Conservation (phyloP, 2,113 vertebrate species). For the Podarcis raffonei region DNA sequence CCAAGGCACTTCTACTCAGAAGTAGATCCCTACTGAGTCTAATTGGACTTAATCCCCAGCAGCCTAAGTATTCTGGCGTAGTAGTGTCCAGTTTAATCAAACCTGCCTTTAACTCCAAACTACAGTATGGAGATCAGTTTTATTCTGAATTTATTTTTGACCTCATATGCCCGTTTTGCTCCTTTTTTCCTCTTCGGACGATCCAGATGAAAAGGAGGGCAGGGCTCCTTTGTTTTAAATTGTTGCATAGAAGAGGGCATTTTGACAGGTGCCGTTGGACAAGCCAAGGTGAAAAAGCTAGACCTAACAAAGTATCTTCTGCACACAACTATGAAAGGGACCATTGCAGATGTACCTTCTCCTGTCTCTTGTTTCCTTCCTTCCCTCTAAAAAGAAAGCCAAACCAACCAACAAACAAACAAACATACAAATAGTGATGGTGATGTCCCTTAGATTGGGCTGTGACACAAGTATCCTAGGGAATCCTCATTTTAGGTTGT, state of each 20-base stretch:
- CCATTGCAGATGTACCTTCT: not conserved
- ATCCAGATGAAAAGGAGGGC: not conserved
- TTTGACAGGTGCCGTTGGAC: not conserved
- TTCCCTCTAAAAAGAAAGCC: not conserved
- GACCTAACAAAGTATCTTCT: not conserved
- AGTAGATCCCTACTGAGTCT: not conserved
- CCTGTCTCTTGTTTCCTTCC: not conserved
- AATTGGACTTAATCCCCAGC: not conserved
- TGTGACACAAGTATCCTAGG: not conserved
- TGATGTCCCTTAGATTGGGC: not conserved
- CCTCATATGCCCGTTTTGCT: not conserved
- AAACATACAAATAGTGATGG: not conserved
- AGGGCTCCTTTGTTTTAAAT: not conserved
- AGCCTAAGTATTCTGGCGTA: not conserved
- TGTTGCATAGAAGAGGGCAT: not conserved
- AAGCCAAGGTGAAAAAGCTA: not conserved
- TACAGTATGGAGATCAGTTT: not conserved
- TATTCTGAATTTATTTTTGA: not conserved
- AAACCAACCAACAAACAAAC: not conserved
- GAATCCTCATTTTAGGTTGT: not conserved
- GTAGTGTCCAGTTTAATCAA: not conserved
- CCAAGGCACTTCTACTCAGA: not conserved
- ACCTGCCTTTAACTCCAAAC: not conserved
- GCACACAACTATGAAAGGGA: not conserved
- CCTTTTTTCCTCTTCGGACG: not conserved